Evolutionary conservation across 2,888 invertebrate genomes (phyloP), one percentile per base, ranked within the genome.

Genomic region (Ceriagrion tenellum): DNA sequence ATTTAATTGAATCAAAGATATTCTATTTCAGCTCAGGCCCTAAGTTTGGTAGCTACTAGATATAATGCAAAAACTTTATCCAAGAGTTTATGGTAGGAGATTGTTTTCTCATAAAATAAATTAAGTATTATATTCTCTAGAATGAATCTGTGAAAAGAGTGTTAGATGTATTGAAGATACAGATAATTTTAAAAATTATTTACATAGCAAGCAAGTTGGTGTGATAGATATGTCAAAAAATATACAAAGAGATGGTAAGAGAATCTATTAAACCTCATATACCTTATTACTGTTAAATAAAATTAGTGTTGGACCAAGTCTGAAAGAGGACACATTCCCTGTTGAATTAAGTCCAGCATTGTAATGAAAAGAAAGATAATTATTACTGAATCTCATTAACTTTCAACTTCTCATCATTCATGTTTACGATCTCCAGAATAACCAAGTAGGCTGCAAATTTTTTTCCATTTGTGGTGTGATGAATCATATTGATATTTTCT

Each of bases 371-470:
- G 74, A 74, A 81, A 81, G 81, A 35, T 81, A 81, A 91, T 63
- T 93, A 93, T 18, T 69, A n/a, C 69, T 69, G 69, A 93, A 93
- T 93, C 93, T 93, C 93, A 47, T 47, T 47, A 47, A 69, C 56
- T 93, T 93, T 93, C 47, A 93, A 93, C 26, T 93, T 63, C 35
- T 69, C 93, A 93, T 93, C 69, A 69, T 69, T 93, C 69, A 69
- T 69, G 47, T 93, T 93, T 69, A 69, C 69, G 93, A 93, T 93
- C 93, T 93, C 93, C 69, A 93, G 93, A 69, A 74, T 93, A 47
- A 93, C 47, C 69, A n/a, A 23, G 47, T 89, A 93, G 81, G 35
- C 35, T 35, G 35, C 30, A 10, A 30, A n/a, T 81, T 81, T 81
- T 81, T 81, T 81, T 81, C 35, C 47, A 35, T 81, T 81, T 81